Base-by-base conservation (phyloP, 2,113 vertebrate species). In the Paralichthys olivaceus region DNA sequence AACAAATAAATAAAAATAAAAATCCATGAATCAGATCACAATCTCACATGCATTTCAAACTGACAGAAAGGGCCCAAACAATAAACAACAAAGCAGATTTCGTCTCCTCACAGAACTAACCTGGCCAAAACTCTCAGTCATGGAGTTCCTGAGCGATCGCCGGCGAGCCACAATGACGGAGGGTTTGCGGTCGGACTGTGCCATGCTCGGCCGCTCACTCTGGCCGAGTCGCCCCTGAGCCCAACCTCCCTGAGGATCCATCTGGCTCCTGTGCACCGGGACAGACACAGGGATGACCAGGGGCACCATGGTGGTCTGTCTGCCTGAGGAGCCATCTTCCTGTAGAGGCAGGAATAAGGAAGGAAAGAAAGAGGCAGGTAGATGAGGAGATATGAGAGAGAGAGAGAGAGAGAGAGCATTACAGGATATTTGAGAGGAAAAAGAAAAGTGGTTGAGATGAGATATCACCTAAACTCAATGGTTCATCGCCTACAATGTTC, bases 211-310 rank as follows among this genome's bases (percentile, higher is more conserved):
- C 14, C 72, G 91, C 67, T 96, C 95, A 0, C 81, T 89, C 4
- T 79, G 78, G 22, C 89, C 77, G 8, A 81, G 81, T 53, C 78
- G 90, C 20, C 82, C 87, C 25, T 82, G 94, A 19, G 74, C 60
- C 88, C 93, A 96, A 80, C 87, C 89, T 0, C 93, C 94, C 22
- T 57, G 75, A 56, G 70, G 25, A 7, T 95, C 95, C 0, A 79
- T 78, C 28, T 91, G 93, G 4, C 84, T 93, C 69, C 91, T 92
- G 83, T 92, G 94, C 87, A 99, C 98, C 1, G 98, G 98, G 81
- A 99, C 98, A 0, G 98, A 99, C 40, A 99, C 98, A 0, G 98
- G 98, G 84, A 99, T 98, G 55, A 99, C 95, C 80, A 99, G 95
- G 22, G 98, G 98, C 37, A 94, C 77, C 22, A 99, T 94, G n/a